These are phyloP conservation scores for Electrophaes corylata DNA, from an alignment of 2,888 invertebrate species.

Conservation along the genomic window DNA sequence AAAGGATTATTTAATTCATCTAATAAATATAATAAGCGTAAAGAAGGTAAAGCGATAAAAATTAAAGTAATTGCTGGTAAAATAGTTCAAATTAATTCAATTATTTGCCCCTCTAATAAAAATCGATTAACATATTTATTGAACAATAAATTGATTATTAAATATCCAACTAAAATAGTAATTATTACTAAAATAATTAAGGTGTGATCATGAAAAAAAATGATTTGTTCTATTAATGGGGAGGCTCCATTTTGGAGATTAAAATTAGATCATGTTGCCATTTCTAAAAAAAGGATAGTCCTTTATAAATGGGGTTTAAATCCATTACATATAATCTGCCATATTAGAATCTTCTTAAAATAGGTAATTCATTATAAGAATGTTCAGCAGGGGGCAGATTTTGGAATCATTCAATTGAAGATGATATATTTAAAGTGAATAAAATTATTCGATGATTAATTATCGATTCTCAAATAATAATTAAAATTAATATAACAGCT, in stretches of 20 bases:
- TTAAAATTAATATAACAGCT: slow-evolving; percentile 84
- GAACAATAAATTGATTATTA: slow-evolving; percentile 82
- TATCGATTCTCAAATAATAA: slow-evolving; percentile 86
- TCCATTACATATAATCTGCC: slow-evolving; percentile 84
- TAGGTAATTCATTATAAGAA: slow-evolving; percentile 84
- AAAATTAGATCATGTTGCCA: slow-evolving; percentile 84
- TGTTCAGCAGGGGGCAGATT: slow-evolving; percentile 83
- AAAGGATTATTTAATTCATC: slow-evolving; percentile 85
- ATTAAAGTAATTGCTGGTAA: slow-evolving; percentile 85
- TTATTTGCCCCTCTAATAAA: slow-evolving; percentile 83
- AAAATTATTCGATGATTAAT: slow-evolving; percentile 78
- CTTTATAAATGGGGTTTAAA: slow-evolving; percentile 88
- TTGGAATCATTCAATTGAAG: slow-evolving; percentile 87
- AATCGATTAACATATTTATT: slow-evolving; percentile 84
- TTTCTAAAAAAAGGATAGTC: slow-evolving; percentile 85
- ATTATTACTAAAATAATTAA: slow-evolving; percentile 86
- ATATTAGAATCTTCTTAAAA: slow-evolving; percentile 86
- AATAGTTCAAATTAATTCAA: slow-evolving; percentile 87
- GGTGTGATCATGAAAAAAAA: slow-evolving; percentile 86
- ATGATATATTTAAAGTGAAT: slow-evolving; percentile 75
- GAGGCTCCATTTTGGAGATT: slow-evolving; percentile 85
- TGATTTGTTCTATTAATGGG: slow-evolving; percentile 87
- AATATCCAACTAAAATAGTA: slow-evolving; percentile 83
- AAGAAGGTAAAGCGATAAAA: slow-evolving; percentile 86
- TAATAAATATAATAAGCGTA: slow-evolving; percentile 84